These are phyloP conservation scores for Zeuzera pyrina DNA, from an alignment of 2,888 invertebrate genomes.

Conservation along the genomic window DNA sequence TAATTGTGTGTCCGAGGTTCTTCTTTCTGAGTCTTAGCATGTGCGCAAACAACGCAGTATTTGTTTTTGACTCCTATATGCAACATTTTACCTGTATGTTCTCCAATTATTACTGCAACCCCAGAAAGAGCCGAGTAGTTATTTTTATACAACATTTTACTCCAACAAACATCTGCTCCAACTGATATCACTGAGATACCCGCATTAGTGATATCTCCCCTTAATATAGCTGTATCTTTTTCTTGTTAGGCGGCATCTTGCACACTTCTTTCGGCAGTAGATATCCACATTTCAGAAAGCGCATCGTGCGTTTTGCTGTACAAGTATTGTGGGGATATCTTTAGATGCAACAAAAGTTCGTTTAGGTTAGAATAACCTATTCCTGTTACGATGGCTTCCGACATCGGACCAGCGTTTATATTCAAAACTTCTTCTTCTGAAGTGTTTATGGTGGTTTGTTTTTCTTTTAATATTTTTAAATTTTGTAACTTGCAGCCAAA, in stretches of 20 bases:
- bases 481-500: not conserved
- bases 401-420: not conserved
- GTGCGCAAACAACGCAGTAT: slow-evolving; percentile 15
- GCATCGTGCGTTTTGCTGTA: slow-evolving; percentile 8
- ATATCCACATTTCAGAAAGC: slow-evolving; percentile 4
- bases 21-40: slow-evolving; percentile 3
- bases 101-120: slow-evolving; percentile 15
- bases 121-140: slow-evolving; percentile 17
- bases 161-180: slow-evolving; percentile 13
- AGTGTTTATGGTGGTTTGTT: not conserved
- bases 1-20: slow-evolving; percentile 7
- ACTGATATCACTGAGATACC: slow-evolving; percentile 9
- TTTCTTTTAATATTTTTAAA: not conserved
- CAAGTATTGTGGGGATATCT: slow-evolving; percentile 8
- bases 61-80: slow-evolving; percentile 14
- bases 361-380: slow-evolving; percentile 6
- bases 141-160: slow-evolving; percentile 12
- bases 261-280: slow-evolving; percentile 11
- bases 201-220: slow-evolving; percentile 1
- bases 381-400: not conserved
- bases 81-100: slow-evolving; percentile 15
- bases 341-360: slow-evolving; percentile 10
- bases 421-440: not conserved
- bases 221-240: not conserved
- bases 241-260: slow-evolving; percentile 12